Conservation (phyloP, 2,888 invertebrate genomes). For the Caenorhabditis macrosperma region DNA sequence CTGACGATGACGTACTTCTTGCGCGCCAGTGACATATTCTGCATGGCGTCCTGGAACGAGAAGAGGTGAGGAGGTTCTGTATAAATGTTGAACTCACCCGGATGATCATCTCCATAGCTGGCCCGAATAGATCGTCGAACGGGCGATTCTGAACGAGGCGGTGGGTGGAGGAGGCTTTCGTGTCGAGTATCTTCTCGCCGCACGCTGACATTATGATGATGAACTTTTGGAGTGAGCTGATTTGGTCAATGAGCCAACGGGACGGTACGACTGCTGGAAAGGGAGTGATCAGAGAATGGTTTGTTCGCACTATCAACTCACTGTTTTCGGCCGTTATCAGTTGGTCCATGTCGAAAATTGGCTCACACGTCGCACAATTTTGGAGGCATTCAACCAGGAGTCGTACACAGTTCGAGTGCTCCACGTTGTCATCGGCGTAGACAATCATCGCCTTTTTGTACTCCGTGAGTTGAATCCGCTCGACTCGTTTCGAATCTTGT, state of each 20-base stretch:
- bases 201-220: slow-evolving; percentile 74
- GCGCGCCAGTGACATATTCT: neutral
- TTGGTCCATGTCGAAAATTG: slow-evolving; percentile 30
- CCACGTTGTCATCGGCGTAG: slow-evolving; percentile 74
- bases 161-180: slow-evolving; percentile 17
- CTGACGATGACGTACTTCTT: slow-evolving; percentile 52
- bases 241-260: slow-evolving; percentile 70
- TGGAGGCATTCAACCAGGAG: slow-evolving; percentile 59
- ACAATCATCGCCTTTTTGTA: slow-evolving; percentile 58
- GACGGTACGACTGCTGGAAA: slow-evolving; percentile 69
- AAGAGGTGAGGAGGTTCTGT: no score
- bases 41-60: slow-evolving; percentile 45
- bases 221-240: slow-evolving; percentile 58
- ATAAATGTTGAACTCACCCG: no score
- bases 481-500: neutral
- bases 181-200: slow-evolving; percentile 61
- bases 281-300: no score
- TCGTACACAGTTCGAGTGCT: slow-evolving; percentile 67
- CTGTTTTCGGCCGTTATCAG: slow-evolving; percentile 11
- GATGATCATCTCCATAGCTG: slow-evolving; percentile 67
- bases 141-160: slow-evolving; percentile 60
- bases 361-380: slow-evolving; percentile 51
- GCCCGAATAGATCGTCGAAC: slow-evolving; percentile 72
- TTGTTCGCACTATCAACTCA: no score
- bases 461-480: slow-evolving; percentile 4